A percentile compares a stretch with the other conserved stretches of the same genome.
Evolutionary conservation across 2,797 vertebrate genomes (phyloP).

Genomic region (Carapus acus): DNA sequence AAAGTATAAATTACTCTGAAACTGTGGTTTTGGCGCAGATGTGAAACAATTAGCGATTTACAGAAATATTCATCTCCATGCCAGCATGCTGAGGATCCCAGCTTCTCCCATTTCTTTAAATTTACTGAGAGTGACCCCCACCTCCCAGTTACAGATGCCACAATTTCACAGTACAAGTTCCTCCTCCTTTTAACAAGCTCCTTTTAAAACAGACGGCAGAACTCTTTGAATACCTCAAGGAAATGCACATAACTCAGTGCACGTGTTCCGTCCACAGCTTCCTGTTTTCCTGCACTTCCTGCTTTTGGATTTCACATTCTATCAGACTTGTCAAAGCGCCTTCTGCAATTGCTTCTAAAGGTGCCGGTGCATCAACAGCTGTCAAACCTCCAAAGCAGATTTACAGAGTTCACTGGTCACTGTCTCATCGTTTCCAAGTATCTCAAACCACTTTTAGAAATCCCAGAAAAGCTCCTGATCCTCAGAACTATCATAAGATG

Average conservation of each 20-base stretch:
- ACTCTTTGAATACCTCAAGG: constrained; percentile 34
- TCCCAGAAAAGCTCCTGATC: constrained; percentile 3
- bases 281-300: constrained; percentile 33
- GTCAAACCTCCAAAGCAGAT: constrained; percentile 17
- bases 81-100: too few relatives aligned
- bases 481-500: neutral
- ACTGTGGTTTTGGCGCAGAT: neutral
- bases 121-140: constrained; percentile 26
- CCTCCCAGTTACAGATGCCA: constrained; percentile 20
- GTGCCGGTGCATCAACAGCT: constrained; percentile 28
- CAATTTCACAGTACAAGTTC: constrained; percentile 34
- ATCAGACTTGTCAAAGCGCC: constrained; percentile 39
- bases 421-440: constrained; percentile 2
- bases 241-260: constrained; percentile 36
- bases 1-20: neutral
- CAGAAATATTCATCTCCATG: neutral
- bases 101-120: too few relatives aligned
- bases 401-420: constrained; percentile 8
- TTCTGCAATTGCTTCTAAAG: constrained; percentile 33
- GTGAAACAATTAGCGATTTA: neutral
- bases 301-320: constrained; percentile 36
- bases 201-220: constrained; percentile 24
- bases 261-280: constrained; percentile 26
- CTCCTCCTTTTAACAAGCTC: constrained; percentile 17
- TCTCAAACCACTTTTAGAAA: constrained; percentile 6